A percentile compares a stretch with the other conserved stretches of the same genome.
Evolutionary conservation across 2,888 invertebrate species (phyloP).

Genomic region (Nebria brevicollis): DNA sequence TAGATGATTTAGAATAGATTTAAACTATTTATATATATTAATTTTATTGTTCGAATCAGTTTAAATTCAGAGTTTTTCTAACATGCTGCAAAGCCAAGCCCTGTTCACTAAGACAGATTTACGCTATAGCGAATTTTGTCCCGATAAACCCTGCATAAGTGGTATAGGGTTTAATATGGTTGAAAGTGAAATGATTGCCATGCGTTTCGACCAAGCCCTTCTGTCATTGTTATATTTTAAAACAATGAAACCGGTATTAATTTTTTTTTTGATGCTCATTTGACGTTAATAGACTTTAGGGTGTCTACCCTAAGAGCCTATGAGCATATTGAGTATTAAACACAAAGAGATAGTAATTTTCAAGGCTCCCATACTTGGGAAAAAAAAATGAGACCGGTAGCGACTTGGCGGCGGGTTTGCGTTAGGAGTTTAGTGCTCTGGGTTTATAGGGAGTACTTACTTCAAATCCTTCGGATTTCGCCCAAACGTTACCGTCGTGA

Average conservation of each 20-base stretch:
- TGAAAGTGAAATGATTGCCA: conserved; percentile 17
- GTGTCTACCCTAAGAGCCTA: background rate
- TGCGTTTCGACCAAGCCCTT: conserved; percentile 31
- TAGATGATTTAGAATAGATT: background rate
- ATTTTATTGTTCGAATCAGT: background rate
- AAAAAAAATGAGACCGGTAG: conserved; percentile 6
- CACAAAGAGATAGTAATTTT: conserved; percentile 25
- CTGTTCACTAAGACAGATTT: conserved; percentile 20
- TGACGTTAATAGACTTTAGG: no score
- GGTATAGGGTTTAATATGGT: background rate
- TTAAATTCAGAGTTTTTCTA: conserved; percentile 31
- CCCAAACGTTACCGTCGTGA: conserved; percentile 95
- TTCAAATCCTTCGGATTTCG: conserved; percentile 92
- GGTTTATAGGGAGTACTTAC: conserved; percentile 70
- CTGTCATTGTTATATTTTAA: conserved; percentile 27
- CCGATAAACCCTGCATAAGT: background rate
- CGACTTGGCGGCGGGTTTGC: background rate
- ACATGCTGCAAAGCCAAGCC: conserved; percentile 40
- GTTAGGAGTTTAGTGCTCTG: background rate
- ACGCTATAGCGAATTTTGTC: conserved; percentile 3
- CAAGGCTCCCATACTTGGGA: background rate
- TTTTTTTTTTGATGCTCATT: no score
- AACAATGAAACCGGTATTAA: background rate
- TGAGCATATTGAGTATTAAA: conserved; percentile 8
- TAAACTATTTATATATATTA: background rate